Evolutionary conservation across 2,113 vertebrate species (phyloP).

Genomic region (Cromileptes altivelis): DNA sequence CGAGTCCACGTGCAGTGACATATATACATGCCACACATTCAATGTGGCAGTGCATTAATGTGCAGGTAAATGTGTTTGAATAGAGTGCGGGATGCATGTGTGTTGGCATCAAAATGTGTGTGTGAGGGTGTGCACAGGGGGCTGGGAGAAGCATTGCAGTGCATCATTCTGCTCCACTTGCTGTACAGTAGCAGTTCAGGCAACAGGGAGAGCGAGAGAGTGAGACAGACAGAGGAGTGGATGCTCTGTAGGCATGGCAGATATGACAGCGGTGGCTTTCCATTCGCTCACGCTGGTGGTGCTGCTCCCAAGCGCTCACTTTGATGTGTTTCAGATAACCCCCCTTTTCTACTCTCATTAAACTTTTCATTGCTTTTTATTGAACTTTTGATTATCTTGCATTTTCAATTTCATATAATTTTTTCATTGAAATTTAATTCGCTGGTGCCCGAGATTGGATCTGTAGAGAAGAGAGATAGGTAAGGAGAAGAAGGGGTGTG

Average conservation of each 20-base stretch:
- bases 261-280: slow-evolving; percentile 50
- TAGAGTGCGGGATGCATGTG: slow-evolving; percentile 1
- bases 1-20: slow-evolving; percentile 20
- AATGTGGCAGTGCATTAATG: slow-evolving; percentile 4
- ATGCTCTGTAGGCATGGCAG: slow-evolving; percentile 41
- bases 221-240: slow-evolving; percentile 37
- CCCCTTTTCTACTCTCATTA: slow-evolving; percentile 69
- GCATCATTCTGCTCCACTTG: slow-evolving; percentile 87
- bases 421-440: slow-evolving; percentile 72
- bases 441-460: slow-evolving; percentile 53
- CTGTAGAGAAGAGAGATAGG: slow-evolving; percentile 51
- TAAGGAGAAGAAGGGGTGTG: slow-evolving; percentile 55
- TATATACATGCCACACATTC: background rate
- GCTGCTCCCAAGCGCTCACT: slow-evolving; percentile 55
- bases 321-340: slow-evolving; percentile 72
- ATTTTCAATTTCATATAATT: slow-evolving; percentile 71
- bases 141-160: slow-evolving; percentile 70
- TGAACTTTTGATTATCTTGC: slow-evolving; percentile 74
- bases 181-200: slow-evolving; percentile 65
- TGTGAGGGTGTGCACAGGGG: slow-evolving; percentile 37
- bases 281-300: slow-evolving; percentile 32
- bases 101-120: slow-evolving; percentile 17
- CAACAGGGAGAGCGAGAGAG: slow-evolving; percentile 43
- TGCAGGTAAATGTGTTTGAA: slow-evolving; percentile 30
- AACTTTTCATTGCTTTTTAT: slow-evolving; percentile 70